phyloP scores from a whole-genome alignment of 2,888 invertebrate species.

The Sthenelais limicola region DNA sequence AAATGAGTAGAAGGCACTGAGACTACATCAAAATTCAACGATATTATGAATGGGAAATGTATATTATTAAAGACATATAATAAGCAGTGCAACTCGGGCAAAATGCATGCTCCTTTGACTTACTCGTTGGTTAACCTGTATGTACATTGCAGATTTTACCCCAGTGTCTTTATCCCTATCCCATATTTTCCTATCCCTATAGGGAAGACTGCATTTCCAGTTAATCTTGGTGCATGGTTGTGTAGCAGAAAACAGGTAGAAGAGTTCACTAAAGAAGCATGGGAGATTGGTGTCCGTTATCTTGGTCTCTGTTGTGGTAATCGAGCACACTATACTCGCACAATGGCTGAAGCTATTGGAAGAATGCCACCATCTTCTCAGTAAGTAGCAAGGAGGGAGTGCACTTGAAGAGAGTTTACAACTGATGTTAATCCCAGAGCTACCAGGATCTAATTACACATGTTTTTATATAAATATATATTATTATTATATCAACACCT shows the following conservation, averaged over 20 bases:
- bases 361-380: conserved; percentile 54
- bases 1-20: too few species aligned
- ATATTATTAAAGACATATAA: too few species aligned
- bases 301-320: conserved; percentile 67
- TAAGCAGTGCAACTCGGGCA: too few species aligned
- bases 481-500: background rate
- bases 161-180: background rate
- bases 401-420: background rate
- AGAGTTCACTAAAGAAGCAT: conserved; percentile 58
- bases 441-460: too few species aligned
- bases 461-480: background rate
- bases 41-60: too few species aligned
- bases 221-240: conserved; percentile 53
- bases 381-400: background rate
- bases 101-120: too few species aligned
- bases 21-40: too few species aligned
- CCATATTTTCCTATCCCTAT: background rate
- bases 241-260: conserved; percentile 57
- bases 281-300: conserved; percentile 60
- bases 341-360: conserved; percentile 60
- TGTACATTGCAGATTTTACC: too few species aligned
- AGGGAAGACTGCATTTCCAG: conserved; percentile 58
- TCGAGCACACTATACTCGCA: conserved; percentile 57
- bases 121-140: too few species aligned
- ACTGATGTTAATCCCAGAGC: too few species aligned